phyloP scores from a whole-genome alignment of 1,140 invertebrate genomes.

The Antheraea pernyi region DNA sequence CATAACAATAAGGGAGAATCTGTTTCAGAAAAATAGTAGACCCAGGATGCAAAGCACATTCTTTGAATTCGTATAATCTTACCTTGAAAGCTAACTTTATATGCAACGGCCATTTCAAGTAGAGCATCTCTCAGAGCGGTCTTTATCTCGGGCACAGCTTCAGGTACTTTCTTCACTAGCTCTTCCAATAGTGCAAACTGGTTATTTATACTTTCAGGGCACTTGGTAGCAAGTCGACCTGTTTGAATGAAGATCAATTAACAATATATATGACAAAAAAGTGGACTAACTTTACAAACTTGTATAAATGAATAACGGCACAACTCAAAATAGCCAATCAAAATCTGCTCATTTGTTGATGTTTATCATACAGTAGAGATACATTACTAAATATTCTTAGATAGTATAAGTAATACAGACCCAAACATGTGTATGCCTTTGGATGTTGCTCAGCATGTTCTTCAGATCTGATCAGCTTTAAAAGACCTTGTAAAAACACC shows the following conservation, averaged over 20 bases:
- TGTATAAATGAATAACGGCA: no score
- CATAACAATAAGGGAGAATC: no score
- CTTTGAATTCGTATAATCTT: neutral
- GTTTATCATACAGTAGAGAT: no score
- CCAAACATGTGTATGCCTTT: slow-evolving; percentile 88
- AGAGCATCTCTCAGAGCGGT: slow-evolving; percentile 86
- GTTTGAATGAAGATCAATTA: slow-evolving; percentile 11
- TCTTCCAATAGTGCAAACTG: slow-evolving; percentile 71
- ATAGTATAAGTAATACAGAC: slow-evolving; percentile 51
- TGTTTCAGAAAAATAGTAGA: no score
- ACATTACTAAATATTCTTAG: no score
- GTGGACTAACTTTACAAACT: no score
- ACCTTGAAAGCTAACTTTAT: slow-evolving; percentile 69
- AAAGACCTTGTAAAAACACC: slow-evolving; percentile 84
- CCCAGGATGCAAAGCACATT: no score
- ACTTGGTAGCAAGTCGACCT: slow-evolving; percentile 70
- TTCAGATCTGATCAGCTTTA: slow-evolving; percentile 84
- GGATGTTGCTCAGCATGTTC: slow-evolving; percentile 82
- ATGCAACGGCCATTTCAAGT: slow-evolving; percentile 85
- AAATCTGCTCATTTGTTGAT: no score
- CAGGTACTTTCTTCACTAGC: slow-evolving; percentile 79
- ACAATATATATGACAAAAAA: slow-evolving; percentile 3
- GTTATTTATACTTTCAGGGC: slow-evolving; percentile 58
- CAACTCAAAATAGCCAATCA: no score
- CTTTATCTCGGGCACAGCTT: slow-evolving; percentile 80